phyloP scores from a whole-genome alignment of 2,888 invertebrate species.

The Zaprionus lineosus region DNA sequence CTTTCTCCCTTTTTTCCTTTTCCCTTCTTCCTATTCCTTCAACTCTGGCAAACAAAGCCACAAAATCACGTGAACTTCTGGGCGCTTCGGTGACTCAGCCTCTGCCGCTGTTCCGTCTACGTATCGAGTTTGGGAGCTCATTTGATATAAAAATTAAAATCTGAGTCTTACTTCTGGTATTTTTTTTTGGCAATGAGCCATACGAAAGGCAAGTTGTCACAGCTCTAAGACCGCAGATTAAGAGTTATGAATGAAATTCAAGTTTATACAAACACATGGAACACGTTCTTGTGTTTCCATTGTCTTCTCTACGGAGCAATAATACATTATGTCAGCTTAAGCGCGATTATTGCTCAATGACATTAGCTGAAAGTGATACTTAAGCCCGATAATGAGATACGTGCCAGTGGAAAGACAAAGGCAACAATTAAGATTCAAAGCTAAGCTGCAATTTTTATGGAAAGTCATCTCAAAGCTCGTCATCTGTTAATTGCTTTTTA shows the following conservation, averaged over 20 bases:
- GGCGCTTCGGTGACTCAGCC: too few species aligned
- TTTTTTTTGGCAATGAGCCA: slow-evolving; percentile 37
- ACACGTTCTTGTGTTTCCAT: slow-evolving; percentile 43
- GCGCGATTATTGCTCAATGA: slow-evolving; percentile 29
- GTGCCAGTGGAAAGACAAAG: slow-evolving; percentile 7
- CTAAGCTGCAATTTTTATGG: too few species aligned
- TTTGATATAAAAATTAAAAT: too few species aligned
- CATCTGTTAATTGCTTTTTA: too few species aligned
- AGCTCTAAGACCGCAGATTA: slow-evolving; percentile 17
- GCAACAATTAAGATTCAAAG: too few species aligned
- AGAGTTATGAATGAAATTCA: slow-evolving; percentile 56
- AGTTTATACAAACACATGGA: slow-evolving; percentile 28
- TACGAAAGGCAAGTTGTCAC: slow-evolving; percentile 25
- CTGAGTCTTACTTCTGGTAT: slow-evolving; percentile 12
- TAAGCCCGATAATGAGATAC: slow-evolving; percentile 3
- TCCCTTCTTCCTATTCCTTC: too few species aligned
- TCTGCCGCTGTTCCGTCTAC: too few species aligned
- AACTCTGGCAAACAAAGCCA: too few species aligned
- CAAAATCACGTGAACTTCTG: too few species aligned
- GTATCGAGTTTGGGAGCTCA: too few species aligned
- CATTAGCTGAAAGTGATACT: slow-evolving; percentile 32
- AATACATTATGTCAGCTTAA: slow-evolving; percentile 37
- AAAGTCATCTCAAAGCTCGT: too few species aligned
- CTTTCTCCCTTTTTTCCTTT: background rate
- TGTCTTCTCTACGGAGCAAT: slow-evolving; percentile 16